Evolutionary conservation across 2,113 vertebrate species (phyloP).

Genomic region (Pituophis catenifer): DNA sequence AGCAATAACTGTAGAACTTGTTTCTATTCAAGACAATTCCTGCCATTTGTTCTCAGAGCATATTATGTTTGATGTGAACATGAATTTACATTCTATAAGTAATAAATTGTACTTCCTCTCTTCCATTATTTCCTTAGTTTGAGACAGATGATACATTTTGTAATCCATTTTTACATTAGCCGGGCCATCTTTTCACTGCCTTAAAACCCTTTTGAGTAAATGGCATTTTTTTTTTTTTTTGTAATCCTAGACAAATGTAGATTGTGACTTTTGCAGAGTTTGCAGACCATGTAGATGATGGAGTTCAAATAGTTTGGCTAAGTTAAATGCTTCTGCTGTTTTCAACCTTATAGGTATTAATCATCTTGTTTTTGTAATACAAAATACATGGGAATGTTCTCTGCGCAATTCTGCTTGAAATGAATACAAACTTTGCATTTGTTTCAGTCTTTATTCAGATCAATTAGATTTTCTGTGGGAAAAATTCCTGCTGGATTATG

Average conservation of each 20-base stretch:
- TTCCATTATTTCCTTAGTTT: neutral
- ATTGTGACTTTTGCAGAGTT: neutral
- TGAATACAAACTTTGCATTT: neutral
- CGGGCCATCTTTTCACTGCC: neutral
- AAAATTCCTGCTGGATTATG: neutral
- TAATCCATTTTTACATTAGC: neutral
- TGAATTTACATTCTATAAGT: neutral
- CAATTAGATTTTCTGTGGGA: neutral
- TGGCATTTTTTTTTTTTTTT: neutral
- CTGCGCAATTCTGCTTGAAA: neutral
- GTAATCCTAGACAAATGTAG: neutral
- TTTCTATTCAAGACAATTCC: neutral
- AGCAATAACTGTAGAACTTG: neutral
- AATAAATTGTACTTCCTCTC: neutral
- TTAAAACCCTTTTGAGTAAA: neutral
- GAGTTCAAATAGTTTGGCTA: neutral
- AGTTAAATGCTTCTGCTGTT: neutral
- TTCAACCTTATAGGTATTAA: neutral
- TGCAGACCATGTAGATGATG: neutral
- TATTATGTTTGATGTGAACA: neutral
- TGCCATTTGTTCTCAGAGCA: neutral
- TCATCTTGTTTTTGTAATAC: neutral
- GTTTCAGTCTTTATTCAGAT: neutral
- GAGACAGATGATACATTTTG: neutral
- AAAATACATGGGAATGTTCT: neutral